Conservation (phyloP, 2,888 invertebrate genomes). For the Nephrotoma appendiculata region DNA sequence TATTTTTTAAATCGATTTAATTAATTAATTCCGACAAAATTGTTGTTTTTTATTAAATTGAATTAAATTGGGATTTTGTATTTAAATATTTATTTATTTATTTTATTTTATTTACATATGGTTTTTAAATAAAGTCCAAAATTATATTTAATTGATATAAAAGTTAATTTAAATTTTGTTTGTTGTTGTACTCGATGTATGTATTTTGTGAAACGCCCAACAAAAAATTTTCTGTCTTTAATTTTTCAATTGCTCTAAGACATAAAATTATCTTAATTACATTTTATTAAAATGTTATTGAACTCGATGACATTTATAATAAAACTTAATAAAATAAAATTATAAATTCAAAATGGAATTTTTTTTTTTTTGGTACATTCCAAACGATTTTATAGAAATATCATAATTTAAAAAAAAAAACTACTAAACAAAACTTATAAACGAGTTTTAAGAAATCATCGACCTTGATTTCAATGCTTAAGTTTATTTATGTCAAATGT, state of each 20-base stretch:
- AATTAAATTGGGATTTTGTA: not conserved
- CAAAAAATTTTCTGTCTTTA: not conserved
- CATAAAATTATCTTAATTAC: not conserved
- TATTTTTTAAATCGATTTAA: not conserved
- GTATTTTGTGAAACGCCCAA: not conserved
- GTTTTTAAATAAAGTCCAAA: not conserved
- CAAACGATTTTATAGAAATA: not conserved
- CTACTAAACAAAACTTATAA: not conserved
- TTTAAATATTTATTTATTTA: not conserved
- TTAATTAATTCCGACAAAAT: not conserved
- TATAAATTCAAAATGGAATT: not conserved
- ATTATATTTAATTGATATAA: not conserved
- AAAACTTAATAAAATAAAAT: not conserved
- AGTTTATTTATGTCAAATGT: not conserved
- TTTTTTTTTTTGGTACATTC: not conserved
- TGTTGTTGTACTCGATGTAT: no score
- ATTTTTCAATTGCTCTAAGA: not conserved
- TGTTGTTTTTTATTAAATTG: not conserved
- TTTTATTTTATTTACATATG: not conserved
- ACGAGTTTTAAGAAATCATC: not conserved
- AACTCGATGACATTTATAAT: not conserved
- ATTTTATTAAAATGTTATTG: not conserved
- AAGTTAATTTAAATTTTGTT: not conserved
- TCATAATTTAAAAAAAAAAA: not conserved
- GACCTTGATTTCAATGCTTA: not conserved